Evolutionary conservation across 2,888 invertebrate genomes (phyloP).

Genomic region (Torymus aiolomorphi): DNA sequence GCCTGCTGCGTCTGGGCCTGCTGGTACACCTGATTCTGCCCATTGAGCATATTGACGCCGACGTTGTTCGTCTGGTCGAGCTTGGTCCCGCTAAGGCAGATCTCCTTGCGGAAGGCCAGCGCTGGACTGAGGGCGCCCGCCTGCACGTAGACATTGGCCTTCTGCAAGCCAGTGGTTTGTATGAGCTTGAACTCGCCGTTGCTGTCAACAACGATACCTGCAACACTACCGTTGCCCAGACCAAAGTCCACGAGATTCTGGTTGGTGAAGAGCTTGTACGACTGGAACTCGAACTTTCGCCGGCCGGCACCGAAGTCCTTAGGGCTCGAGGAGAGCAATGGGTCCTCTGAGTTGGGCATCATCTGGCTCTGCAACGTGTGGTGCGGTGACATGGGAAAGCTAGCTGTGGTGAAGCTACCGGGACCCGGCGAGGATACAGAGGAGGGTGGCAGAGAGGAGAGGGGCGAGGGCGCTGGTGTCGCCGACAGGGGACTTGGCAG

Average conservation of each 20-base stretch:
- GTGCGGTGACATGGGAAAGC: conserved; percentile 74
- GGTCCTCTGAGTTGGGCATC: conserved; percentile 93
- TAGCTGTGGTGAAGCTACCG: conserved; percentile 69
- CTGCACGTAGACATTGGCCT: conserved; percentile 73
- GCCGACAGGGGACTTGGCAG: conserved; percentile 82
- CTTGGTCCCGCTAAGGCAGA: conserved; percentile 69
- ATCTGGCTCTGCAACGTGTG: conserved; percentile 85
- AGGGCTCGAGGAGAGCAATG: conserved; percentile 88
- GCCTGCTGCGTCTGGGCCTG: conserved; percentile 67
- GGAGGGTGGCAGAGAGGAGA: conserved; percentile 73
- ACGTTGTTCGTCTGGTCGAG: conserved; percentile 64
- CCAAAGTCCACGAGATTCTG: conserved; percentile 78
- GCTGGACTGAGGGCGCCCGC: conserved; percentile 70
- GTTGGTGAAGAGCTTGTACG: conserved; percentile 77
- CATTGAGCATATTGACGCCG: conserved; percentile 35
- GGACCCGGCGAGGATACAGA: conserved; percentile 73
- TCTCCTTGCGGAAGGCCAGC: conserved; percentile 71
- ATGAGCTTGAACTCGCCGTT: conserved; percentile 81
- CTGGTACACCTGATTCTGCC: conserved; percentile 67
- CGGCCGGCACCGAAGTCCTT: conserved; percentile 82
- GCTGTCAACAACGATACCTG: conserved; percentile 80
- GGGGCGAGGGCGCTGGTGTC: conserved; percentile 78
- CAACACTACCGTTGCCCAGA: conserved; percentile 77
- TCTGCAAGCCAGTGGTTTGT: conserved; percentile 77
- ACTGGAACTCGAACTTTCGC: conserved; percentile 79